A percentile compares a stretch with the other conserved stretches of the same genome.
These are phyloP conservation scores for Phalacrocorax pelagicus DNA, from an alignment of 2,113 vertebrate species.

Conservation along the genomic window DNA sequence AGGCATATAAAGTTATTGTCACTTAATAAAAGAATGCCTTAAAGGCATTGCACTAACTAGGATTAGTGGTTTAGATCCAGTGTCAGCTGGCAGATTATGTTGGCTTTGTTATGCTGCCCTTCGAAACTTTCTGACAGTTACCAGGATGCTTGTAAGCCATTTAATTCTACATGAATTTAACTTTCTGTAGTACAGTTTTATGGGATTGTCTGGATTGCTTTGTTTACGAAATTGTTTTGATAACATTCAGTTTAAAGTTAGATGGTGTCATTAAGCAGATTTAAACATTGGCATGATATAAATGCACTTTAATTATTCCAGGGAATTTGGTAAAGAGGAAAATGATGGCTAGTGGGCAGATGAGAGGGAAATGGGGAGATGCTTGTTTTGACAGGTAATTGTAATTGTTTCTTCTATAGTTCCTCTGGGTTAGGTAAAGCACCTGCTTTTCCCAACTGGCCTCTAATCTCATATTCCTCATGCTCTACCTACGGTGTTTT, in stretches of 20 bases:
- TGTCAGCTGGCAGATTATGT: neutral
- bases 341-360: neutral
- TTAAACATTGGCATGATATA: neutral
- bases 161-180: neutral
- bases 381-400: neutral
- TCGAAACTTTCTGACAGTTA: neutral
- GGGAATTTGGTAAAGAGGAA: neutral
- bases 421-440: neutral
- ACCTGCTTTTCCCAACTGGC: neutral
- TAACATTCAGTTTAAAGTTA: neutral
- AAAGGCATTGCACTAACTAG: neutral
- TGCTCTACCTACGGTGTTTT: neutral
- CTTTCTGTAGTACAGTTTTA: neutral
- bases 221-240: fast-evolving
- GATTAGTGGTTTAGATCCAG: neutral
- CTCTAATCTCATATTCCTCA: neutral
- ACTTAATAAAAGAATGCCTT: neutral
- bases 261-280: neutral
- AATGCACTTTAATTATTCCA: neutral
- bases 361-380: neutral
- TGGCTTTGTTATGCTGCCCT: neutral
- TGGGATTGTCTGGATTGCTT: neutral
- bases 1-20: neutral
- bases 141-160: neutral
- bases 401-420: neutral